Evolutionary conservation across 2,113 vertebrate genomes (phyloP).

Genomic region (Hydrochoerus hydrochaeris): DNA sequence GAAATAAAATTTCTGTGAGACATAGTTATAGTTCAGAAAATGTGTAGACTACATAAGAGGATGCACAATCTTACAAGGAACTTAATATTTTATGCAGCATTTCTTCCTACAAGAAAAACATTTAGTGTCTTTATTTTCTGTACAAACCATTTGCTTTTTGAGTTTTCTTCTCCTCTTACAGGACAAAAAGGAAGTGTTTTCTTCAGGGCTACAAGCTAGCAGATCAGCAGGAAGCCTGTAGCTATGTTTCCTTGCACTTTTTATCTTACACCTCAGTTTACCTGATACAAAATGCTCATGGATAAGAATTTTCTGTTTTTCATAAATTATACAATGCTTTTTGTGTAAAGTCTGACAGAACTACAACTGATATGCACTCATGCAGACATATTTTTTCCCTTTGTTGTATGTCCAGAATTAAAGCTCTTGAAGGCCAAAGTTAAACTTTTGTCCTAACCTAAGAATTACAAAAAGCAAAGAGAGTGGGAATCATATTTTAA

Average conservation of each 20-base stretch:
- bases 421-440: slow-evolving; percentile 38
- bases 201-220: background rate
- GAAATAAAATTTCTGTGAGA: background rate
- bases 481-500: background rate
- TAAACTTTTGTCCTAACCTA: slow-evolving; percentile 27
- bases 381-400: background rate
- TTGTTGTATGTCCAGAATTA: slow-evolving; percentile 52
- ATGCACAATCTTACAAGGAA: background rate
- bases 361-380: background rate
- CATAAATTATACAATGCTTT: slow-evolving; percentile 68
- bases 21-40: slow-evolving; percentile 4
- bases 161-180: background rate
- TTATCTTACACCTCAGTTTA: slow-evolving; percentile 66
- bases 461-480: background rate
- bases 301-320: slow-evolving; percentile 66
- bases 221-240: background rate
- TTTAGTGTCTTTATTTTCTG: slow-evolving; percentile 16
- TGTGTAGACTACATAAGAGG: background rate
- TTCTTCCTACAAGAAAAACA: background rate
- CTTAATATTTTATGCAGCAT: background rate
- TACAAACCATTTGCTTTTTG: slow-evolving; percentile 22
- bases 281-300: slow-evolving; percentile 21
- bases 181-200: background rate
- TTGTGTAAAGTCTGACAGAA: slow-evolving; percentile 65
- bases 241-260: background rate